Base-by-base conservation (phyloP, 2,113 vertebrate species). In the Caranx ignobilis region DNA sequence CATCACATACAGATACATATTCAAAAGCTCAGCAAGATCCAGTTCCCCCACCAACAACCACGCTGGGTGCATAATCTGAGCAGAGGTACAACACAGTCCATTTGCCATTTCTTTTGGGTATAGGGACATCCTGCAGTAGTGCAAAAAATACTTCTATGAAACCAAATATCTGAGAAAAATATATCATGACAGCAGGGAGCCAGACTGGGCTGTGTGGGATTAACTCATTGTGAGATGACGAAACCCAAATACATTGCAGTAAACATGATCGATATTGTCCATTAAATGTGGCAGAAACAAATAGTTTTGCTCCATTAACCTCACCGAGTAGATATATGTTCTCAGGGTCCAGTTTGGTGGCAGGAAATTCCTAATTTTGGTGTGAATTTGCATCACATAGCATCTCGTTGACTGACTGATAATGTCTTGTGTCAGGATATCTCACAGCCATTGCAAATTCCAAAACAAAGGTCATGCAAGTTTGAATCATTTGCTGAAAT, bases 31-130 rank as follows among this genome's bases (percentile, higher is more conserved):
- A 76, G 71, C 55, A 52, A 71, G 67, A 57, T 34, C 26, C 55
- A 56, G 71, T 59, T 3, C 6, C 61, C 77, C 37, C 37, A 37
- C 60, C 37, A 65, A 79, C 76, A 59, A 32, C 47, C 31, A 43
- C 32, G 71, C 59, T 72, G 79, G 35, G 61, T 75, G 71, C 71
- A 56, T 82, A 19, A 59, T 75, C 59, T 59, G 39, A 70, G 54
- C 43, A 26, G 64, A 54, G 52, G 21, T 60, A 61, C 21, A 74
- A 75, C 31, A 21, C 68, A 59, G 12, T 57, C 15, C 60, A 62
- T 69, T 61, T 72, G 50, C 15, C 31, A 26, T 50, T 72, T 63
- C 11, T 59, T 78, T 68, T 4, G 6, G 19, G 37, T 70, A 16
- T 31, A 60, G 18, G 15, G 52, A 61, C 65, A 64, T 39, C 43